phyloP scores from a whole-genome alignment of 2,797 vertebrate species.

The Cossypha dichroa region DNA sequence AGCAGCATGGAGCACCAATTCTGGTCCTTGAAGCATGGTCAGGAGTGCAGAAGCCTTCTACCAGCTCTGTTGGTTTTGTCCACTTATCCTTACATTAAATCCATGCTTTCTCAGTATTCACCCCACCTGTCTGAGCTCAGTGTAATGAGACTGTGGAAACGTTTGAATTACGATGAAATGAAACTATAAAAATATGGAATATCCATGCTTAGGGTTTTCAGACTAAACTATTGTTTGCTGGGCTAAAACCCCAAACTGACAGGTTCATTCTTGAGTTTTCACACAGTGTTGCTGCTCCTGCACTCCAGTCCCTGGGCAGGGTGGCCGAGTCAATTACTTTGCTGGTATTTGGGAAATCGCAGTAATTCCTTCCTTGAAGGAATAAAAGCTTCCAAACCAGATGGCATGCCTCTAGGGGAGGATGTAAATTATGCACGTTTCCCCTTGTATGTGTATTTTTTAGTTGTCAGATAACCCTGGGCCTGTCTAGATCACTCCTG shows the following conservation, averaged over 20 bases:
- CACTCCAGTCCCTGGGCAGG: background rate
- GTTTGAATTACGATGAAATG: background rate
- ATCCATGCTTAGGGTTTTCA: background rate
- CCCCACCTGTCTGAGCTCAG: background rate
- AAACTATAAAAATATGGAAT: background rate
- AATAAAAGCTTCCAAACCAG: background rate
- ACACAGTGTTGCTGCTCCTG: background rate
- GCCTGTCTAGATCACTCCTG: background rate
- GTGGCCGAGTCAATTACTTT: background rate
- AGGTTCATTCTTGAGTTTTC: background rate
- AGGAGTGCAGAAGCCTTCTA: background rate
- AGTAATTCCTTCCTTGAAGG: background rate
- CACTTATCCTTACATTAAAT: background rate
- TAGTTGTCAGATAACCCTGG: background rate
- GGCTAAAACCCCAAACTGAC: background rate
- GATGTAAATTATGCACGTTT: background rate
- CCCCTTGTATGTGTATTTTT: background rate
- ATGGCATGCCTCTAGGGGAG: background rate
- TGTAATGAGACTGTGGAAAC: background rate
- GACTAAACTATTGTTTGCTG: background rate
- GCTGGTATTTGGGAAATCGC: background rate
- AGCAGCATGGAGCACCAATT: background rate
- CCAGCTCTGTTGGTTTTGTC: background rate
- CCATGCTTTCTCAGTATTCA: rapidly evolving
- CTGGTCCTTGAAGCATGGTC: background rate